Base-by-base conservation (phyloP, 2,888 invertebrate genomes). In the Colostygia pectinataria region DNA sequence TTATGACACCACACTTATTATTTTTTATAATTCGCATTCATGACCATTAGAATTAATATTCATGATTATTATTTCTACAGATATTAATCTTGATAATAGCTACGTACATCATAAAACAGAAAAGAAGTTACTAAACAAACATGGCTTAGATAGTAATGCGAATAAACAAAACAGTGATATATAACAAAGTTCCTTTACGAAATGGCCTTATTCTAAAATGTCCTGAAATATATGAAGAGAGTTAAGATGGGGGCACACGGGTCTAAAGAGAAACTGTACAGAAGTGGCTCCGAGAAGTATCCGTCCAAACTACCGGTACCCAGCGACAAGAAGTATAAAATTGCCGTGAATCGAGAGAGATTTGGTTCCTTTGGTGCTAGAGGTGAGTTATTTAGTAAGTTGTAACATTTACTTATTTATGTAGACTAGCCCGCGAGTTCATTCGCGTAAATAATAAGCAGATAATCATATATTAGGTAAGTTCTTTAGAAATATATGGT, bases 221-320 rank as follows among this genome's bases (percentile, higher is more conserved):
- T 65, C 67, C 61, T 76, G 64, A 77, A 69, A 66, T 82, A 77
- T 55, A 81, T 82, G 83, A 83, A 75, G 76, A 71, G 74, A 62
- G 65, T 72, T 72, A 92, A 86, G 77, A 95, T 95, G 95, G 95
- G 95, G 67, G 94, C 94, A 61, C 94, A 94, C 86, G 93, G 94
- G 71, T 94, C 94, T 52, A 95, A 94, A 90, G 94, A 94, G 83
- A 94, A 94, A 83, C 89, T 94, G 58, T 91, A 92, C 68, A 91
- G 94, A 71, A 92, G 93, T 61, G 91, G 91, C 66, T 94, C 94
- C 29, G 94, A 93, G 78, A 90, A 90, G 59, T 88, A 86, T 79
- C 90, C 89, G 69, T 85, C 91, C 58, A 91, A 92, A 73, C 77
- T 92, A 53, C 91, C 90, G 34, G 88, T 90, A 58, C 90, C 91